Percentiles rank a stretch among this genome's conserved stretches.
Evolutionary conservation across 2,888 invertebrate species (phyloP).

Genomic region (Diarsia dahlii): DNA sequence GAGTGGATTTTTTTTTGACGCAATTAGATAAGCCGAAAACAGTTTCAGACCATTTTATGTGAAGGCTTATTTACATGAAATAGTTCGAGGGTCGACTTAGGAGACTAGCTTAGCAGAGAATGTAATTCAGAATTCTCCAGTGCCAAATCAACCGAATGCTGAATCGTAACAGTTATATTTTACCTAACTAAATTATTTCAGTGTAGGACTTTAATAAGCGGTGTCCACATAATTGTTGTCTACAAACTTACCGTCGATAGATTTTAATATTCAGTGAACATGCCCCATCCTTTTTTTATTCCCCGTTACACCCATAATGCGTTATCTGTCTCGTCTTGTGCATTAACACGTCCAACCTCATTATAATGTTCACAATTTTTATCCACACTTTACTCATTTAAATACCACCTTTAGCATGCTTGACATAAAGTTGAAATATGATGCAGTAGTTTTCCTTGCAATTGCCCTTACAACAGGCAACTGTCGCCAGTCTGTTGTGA

Average conservation of each 20-base stretch:
- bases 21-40: too few species aligned
- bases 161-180: background rate
- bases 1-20: too few species aligned
- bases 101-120: background rate
- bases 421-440: slow-evolving; percentile 20
- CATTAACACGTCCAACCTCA: slow-evolving; percentile 87
- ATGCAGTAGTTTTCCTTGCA: slow-evolving; percentile 23
- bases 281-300: slow-evolving; percentile 68
- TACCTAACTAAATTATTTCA: background rate
- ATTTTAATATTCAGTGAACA: slow-evolving; percentile 30
- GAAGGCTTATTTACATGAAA: background rate
- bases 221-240: slow-evolving; percentile 2
- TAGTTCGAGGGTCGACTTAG: background rate
- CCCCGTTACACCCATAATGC: slow-evolving; percentile 76
- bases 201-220: background rate
- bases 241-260: slow-evolving; percentile 55
- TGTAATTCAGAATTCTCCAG: background rate
- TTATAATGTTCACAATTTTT: slow-evolving; percentile 77
- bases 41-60: background rate
- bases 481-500: slow-evolving; percentile 63
- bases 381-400: slow-evolving; percentile 15
- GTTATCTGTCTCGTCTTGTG: slow-evolving; percentile 83
- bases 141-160: background rate
- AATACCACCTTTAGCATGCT: slow-evolving; percentile 34
- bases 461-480: slow-evolving; percentile 41